These are phyloP conservation scores for Chalcis sispes DNA, from an alignment of 2,888 invertebrate genomes.

Conservation along the genomic window DNA sequence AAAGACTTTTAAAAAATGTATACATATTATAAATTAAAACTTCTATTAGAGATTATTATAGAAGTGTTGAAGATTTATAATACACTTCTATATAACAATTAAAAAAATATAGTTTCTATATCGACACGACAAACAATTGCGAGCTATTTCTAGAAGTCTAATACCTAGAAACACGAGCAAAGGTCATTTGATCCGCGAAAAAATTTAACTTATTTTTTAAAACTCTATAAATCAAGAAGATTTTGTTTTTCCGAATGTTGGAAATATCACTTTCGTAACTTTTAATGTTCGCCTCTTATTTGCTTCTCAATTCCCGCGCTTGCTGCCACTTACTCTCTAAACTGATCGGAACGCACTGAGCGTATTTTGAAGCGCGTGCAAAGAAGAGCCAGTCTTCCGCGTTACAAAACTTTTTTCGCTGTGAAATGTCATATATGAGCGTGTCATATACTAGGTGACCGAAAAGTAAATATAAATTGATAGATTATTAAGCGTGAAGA, in stretches of 20 bases:
- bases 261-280: background rate
- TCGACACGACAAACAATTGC: background rate
- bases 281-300: background rate
- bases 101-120: background rate
- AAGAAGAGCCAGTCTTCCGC: conserved; percentile 49
- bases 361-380: conserved; percentile 1
- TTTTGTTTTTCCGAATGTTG: background rate
- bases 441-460: conserved; percentile 27
- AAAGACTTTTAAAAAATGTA: too few relatives aligned
- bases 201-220: background rate
- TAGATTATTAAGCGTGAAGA: conserved; percentile 22
- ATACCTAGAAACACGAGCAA: conserved; percentile 51
- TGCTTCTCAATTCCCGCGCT: background rate
- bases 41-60: too few relatives aligned
- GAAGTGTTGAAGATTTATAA: too few relatives aligned
- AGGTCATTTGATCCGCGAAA: conserved; percentile 47
- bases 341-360: conserved; percentile 40
- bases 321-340: background rate
- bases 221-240: conserved; percentile 12
- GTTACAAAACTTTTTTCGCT: conserved; percentile 55
- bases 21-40: too few relatives aligned
- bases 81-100: conserved; percentile 18
- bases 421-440: conserved; percentile 48
- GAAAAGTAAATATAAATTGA: conserved; percentile 35
- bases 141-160: conserved; percentile 16